A percentile compares a stretch with the other conserved stretches of the same genome.
phyloP scores from a whole-genome alignment of 2,113 vertebrate species.

The Genyomyrus donnyi region DNA sequence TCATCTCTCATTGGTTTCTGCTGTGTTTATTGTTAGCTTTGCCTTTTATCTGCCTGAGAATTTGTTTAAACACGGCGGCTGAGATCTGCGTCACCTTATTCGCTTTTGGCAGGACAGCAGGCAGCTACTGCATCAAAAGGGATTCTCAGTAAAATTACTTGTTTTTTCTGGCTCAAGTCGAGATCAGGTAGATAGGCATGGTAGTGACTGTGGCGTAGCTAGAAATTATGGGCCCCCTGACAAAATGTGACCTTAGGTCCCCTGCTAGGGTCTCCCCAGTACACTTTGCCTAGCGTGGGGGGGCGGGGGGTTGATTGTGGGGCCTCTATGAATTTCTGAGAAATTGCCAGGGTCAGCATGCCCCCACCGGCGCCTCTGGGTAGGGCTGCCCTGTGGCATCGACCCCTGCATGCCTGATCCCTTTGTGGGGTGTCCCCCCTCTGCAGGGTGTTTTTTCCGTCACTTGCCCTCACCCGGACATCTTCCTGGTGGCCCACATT shows the following conservation, averaged over 20 bases:
- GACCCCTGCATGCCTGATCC: neutral
- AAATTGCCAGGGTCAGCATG: neutral
- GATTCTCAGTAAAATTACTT: neutral
- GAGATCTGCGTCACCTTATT: neutral
- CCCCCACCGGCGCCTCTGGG: neutral
- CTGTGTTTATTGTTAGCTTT: neutral
- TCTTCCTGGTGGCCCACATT: constrained; percentile 92
- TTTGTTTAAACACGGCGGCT: neutral
- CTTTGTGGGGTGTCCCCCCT: neutral
- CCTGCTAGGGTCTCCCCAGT: neutral
- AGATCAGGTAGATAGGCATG: neutral
- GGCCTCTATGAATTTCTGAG: neutral
- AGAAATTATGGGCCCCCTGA: neutral
- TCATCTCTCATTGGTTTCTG: neutral
- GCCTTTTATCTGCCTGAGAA: neutral
- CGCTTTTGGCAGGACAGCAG: neutral
- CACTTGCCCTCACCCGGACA: constrained; percentile 88
- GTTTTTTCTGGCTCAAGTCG: neutral
- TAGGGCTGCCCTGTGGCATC: neutral
- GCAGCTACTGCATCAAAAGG: neutral
- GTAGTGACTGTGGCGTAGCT: neutral
- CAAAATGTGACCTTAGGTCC: neutral
- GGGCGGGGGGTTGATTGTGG: neutral
- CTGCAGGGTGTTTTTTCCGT: constrained; percentile 90
- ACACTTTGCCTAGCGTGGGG: neutral